Evolutionary conservation across 2,888 invertebrate species (phyloP), one percentile per base, ranked within the genome.

Genomic region (Ernsta delagoae): DNA sequence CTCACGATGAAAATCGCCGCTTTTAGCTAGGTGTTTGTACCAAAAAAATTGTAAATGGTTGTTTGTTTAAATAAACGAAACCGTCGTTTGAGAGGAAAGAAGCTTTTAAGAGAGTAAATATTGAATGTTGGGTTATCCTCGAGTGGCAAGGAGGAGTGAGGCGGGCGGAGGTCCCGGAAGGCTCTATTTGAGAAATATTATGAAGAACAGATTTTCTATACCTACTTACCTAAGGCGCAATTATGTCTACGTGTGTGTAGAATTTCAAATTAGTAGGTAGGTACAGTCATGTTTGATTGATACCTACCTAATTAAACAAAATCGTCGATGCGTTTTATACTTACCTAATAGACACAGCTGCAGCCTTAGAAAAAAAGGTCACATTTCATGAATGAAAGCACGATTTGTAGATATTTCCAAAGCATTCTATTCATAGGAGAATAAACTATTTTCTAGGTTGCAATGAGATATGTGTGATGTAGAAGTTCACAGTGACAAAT

Each of bases 71-170:
- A 53, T 59, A 50, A 62, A 62, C 48, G 59, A 59, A 59, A 53
- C 59, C 31, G 50, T 53, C 50, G 50, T 50, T 50, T 50, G 50
- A 50, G 50, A 50, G 50, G 50, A 53, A 53, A 36, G 67, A 61
- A 67, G 61, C 67, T 67, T 61, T 61, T 61, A 67, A 67, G 54
- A 45, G 61, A 61, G 56, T 67, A 67, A 67, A 67, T 67, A 67
- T 67, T 67, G 67, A 54, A 67, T n/a, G 7, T 8, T 45, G 36
- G 36, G 41, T 41, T 50, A 53, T 53, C 50, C 54, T 36, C 54
- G 67, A 56, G 60, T 53, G 57, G 36, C 34, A 43, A 60, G 43
- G 43, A n/a, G 39, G 53, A n/a, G 5, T 16, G 50, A 50, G 16
- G 24, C 48, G 3, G 4, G 24, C 50, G 16, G 3, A 53, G 12